These are phyloP conservation scores for Tupaia chinensis DNA, from an alignment of 2,113 vertebrate species.

Conservation along the genomic window DNA sequence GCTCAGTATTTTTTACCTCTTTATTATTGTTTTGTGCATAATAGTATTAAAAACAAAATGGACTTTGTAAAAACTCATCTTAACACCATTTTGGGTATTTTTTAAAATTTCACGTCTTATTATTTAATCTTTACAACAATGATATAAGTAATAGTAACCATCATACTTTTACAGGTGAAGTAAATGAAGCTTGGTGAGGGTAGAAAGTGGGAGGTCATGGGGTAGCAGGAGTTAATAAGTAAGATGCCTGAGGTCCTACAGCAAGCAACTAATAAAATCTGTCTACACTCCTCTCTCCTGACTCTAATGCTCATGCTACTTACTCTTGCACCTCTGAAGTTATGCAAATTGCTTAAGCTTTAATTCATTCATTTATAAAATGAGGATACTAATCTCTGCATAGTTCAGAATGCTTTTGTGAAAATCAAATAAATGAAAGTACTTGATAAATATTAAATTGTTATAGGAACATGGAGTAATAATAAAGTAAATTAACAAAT, in stretches of 20 bases:
- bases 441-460: slow-evolving; percentile 62
- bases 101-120: background rate
- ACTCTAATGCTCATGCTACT: background rate
- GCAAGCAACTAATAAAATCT: slow-evolving; percentile 32
- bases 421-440: slow-evolving; percentile 59
- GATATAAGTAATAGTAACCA: background rate
- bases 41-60: background rate
- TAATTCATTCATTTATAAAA: slow-evolving; percentile 73
- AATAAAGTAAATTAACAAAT: slow-evolving; percentile 66
- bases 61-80: background rate
- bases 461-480: slow-evolving; percentile 31
- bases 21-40: background rate
- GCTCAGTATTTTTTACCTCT: background rate
- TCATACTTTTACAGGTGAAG: background rate
- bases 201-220: background rate
- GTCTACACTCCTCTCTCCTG: background rate
- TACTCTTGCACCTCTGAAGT: slow-evolving; percentile 41
- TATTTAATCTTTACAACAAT: background rate
- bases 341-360: slow-evolving; percentile 55
- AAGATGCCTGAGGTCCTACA: background rate
- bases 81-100: background rate
- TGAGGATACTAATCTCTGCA: slow-evolving; percentile 53
- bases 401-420: slow-evolving; percentile 44
- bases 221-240: background rate
- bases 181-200: background rate